Percentiles rank a stretch among this genome's conserved stretches.
These are phyloP conservation scores for Homalodisca vitripennis DNA, from an alignment of 1,140 invertebrate species.

Conservation along the genomic window DNA sequence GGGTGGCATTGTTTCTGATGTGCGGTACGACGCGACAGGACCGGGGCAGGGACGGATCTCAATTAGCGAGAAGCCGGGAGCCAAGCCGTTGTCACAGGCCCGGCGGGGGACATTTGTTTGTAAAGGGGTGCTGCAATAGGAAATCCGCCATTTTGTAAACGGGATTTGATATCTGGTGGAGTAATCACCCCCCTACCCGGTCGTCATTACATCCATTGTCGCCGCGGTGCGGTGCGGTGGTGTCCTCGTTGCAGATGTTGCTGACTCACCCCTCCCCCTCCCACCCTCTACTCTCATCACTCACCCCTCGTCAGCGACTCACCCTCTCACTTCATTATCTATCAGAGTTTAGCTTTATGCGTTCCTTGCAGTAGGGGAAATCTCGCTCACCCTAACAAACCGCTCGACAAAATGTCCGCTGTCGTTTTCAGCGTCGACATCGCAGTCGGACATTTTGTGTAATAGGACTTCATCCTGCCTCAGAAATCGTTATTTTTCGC, in stretches of 20 bases:
- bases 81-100: too few relatives aligned
- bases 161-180: slow-evolving; percentile 13
- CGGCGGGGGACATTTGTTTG: too few relatives aligned
- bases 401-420: too few relatives aligned
- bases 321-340: slow-evolving; percentile 6
- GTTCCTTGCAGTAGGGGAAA: too few relatives aligned
- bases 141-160: slow-evolving; percentile 17
- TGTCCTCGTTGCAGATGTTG: not conserved
- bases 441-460: too few relatives aligned
- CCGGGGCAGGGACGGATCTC: slow-evolving; percentile 4
- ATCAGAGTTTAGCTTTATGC: too few relatives aligned
- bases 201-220: slow-evolving; percentile 7
- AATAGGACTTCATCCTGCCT: too few relatives aligned
- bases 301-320: not conserved
- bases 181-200: slow-evolving; percentile 2
- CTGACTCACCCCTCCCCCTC: not conserved
- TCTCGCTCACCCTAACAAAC: too few relatives aligned
- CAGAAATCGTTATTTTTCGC: too few relatives aligned
- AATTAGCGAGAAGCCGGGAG: not conserved
- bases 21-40: too few relatives aligned
- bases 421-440: too few relatives aligned
- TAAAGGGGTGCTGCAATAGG: slow-evolving; percentile 1
- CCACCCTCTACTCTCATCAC: not conserved
- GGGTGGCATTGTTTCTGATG: slow-evolving; percentile 10
- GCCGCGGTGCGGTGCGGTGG: not conserved